Percentiles rank a stretch among this genome's conserved stretches.
These are phyloP conservation scores for Ursus arctos DNA, from an alignment of 2,113 vertebrate species.

Conservation along the genomic window DNA sequence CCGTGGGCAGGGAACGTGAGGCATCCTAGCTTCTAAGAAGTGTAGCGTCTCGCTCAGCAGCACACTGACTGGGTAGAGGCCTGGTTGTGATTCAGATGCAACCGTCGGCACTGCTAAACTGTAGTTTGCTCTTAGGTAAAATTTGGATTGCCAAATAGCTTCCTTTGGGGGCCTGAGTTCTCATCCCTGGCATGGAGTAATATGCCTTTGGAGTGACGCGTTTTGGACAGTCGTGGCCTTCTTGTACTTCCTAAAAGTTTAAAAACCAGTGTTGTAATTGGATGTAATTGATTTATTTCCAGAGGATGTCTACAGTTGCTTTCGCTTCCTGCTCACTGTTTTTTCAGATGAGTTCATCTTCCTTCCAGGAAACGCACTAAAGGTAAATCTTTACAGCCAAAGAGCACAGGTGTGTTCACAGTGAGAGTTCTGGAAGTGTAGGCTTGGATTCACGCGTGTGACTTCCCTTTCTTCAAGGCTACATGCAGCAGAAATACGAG, in stretches of 20 bases:
- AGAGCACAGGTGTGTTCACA: neutral
- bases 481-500: neutral
- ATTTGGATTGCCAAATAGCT: neutral
- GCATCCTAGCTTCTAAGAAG: neutral
- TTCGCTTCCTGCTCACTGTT: slow-evolving; percentile 91
- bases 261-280: slow-evolving; percentile 27
- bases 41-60: neutral
- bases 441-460: neutral
- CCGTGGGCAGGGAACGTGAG: neutral
- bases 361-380: slow-evolving; percentile 92
- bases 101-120: neutral
- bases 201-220: neutral
- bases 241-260: neutral
- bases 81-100: neutral
- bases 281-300: slow-evolving; percentile 78
- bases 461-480: neutral
- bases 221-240: neutral
- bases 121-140: neutral
- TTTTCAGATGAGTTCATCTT: slow-evolving; percentile 98
- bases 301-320: slow-evolving; percentile 94
- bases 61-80: neutral
- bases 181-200: neutral
- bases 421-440: neutral
- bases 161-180: neutral
- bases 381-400: slow-evolving; percentile 87